Conservation (phyloP, 2,113 vertebrate species). For the Semnornis frantzii region DNA sequence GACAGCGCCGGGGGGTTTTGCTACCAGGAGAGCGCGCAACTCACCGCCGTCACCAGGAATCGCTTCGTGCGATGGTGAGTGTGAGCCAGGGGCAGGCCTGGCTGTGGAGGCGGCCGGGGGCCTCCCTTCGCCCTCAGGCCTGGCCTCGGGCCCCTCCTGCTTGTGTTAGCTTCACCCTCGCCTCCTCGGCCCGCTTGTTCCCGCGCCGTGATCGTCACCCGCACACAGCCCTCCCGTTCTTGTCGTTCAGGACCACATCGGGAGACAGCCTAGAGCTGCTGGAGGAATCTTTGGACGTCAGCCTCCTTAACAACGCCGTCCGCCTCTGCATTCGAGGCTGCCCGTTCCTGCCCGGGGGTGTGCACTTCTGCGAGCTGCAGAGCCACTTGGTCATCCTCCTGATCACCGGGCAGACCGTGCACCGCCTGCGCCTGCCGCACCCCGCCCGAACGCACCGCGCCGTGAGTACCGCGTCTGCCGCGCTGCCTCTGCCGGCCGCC, state of each 20-base stretch:
- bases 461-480: constrained; percentile 75
- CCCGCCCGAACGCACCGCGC: constrained; percentile 89
- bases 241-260: constrained; percentile 80
- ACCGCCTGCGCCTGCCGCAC: constrained; percentile 89
- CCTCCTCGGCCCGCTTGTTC: too few relatives aligned
- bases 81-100: neutral
- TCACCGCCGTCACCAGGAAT: constrained; percentile 87
- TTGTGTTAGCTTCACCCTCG: neutral
- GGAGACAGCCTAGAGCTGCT: constrained; percentile 86
- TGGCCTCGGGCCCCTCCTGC: too few relatives aligned
- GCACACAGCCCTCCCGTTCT: neutral
- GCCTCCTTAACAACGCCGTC: constrained; percentile 87
- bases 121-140: neutral
- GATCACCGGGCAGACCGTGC: constrained; percentile 87
- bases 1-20: constrained; percentile 90
- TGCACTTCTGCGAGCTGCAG: constrained; percentile 87
- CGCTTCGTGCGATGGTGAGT: constrained; percentile 92
- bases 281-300: constrained; percentile 90
- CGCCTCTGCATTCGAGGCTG: constrained; percentile 84
- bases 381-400: constrained; percentile 86
- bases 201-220: accelerated
- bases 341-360: constrained; percentile 83
- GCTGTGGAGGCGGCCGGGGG: too few relatives aligned
- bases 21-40: constrained; percentile 86
- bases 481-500: accelerated